Evolutionary conservation across 2,888 invertebrate genomes (phyloP).

Genomic region (Octonoba sinensis): DNA sequence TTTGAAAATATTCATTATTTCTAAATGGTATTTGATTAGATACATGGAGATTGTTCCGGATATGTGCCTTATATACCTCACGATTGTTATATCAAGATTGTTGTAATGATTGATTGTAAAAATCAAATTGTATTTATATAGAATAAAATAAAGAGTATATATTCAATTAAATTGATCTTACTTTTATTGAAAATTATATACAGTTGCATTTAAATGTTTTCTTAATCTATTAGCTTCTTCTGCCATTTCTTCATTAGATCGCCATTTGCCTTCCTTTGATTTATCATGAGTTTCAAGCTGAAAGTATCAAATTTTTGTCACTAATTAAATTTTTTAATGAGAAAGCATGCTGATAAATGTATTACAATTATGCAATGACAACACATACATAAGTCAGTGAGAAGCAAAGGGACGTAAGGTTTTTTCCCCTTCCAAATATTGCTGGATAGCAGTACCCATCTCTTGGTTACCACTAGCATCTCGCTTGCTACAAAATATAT

Average conservation of each 20-base stretch:
- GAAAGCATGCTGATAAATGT: not conserved
- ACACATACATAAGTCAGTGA: not conserved
- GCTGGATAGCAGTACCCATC: too few relatives aligned
- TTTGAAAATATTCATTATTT: too few relatives aligned
- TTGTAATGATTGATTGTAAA: too few relatives aligned
- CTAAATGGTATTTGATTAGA: too few relatives aligned
- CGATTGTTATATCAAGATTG: too few relatives aligned
- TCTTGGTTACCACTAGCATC: too few relatives aligned
- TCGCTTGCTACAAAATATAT: too few relatives aligned
- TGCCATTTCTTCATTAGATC: conserved; percentile 77
- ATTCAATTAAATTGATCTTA: not conserved
- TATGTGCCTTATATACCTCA: too few relatives aligned
- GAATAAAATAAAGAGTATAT: not conserved
- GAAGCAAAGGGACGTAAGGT: too few relatives aligned
- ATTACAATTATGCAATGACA: not conserved
- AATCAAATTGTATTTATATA: too few relatives aligned
- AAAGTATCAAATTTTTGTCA: not conserved
- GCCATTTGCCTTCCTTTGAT: conserved; percentile 69
- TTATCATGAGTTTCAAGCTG: conserved; percentile 79
- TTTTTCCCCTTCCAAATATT: too few relatives aligned
- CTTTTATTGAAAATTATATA: not conserved
- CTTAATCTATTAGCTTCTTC: conserved; percentile 75
- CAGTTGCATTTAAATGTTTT: conserved; percentile 43
- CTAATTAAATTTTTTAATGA: not conserved
- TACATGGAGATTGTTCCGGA: too few relatives aligned